These are phyloP conservation scores for Eupithecia insigniata DNA, from an alignment of 2,888 invertebrate species.

Conservation along the genomic window DNA sequence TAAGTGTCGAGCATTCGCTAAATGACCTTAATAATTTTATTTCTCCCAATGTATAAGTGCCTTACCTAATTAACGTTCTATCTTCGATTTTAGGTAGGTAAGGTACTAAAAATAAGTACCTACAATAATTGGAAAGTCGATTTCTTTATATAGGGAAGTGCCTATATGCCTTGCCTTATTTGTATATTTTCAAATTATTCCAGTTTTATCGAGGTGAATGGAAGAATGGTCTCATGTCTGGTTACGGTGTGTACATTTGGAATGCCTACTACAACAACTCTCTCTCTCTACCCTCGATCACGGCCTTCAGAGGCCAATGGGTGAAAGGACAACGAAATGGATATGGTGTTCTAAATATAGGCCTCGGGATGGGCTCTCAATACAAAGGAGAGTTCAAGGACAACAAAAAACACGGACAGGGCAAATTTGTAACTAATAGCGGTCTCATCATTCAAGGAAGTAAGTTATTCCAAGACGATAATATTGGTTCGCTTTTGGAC, in stretches of 20 bases:
- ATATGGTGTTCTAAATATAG: conserved; percentile 77
- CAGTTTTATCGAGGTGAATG: conserved; percentile 86
- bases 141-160: too few species aligned
- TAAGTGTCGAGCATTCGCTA: neutral
- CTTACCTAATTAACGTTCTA: neutral
- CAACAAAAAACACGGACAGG: conserved; percentile 84
- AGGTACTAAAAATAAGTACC: neutral
- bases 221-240: conserved; percentile 82
- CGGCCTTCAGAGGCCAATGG: conserved; percentile 83
- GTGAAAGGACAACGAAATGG: conserved; percentile 81
- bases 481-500: conserved; percentile 62
- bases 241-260: conserved; percentile 86
- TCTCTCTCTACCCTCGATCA: conserved; percentile 81
- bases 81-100: too few species aligned
- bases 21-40: neutral
- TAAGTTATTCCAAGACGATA: conserved; percentile 81
- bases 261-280: conserved; percentile 77
- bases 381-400: conserved; percentile 83
- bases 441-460: conserved; percentile 78
- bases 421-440: conserved; percentile 82
- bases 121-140: neutral
- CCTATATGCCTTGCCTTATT: too few species aligned
- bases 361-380: conserved; percentile 80
- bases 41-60: neutral
- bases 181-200: conserved; percentile 22